Evolutionary conservation across 2,888 invertebrate genomes (phyloP).

Genomic region (Dasysyrphus tricinctus): DNA sequence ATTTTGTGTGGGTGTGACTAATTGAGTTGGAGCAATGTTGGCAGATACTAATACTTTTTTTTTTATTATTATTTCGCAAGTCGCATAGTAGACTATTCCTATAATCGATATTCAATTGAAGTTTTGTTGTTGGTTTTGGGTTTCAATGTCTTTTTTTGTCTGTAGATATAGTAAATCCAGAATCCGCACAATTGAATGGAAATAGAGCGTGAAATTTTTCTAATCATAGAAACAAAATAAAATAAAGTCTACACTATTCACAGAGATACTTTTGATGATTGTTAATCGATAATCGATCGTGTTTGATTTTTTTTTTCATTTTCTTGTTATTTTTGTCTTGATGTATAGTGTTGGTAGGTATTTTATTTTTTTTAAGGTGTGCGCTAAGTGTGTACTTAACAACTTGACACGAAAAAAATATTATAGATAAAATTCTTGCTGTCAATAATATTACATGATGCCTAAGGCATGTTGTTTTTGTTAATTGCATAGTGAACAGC

Average conservation of each 20-base stretch:
- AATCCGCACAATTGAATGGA: conserved; percentile 59
- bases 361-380: conserved; percentile 53
- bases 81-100: not conserved
- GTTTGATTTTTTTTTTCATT: conserved; percentile 22
- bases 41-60: conserved; percentile 53
- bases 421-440: conserved; percentile 56
- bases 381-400: conserved; percentile 64
- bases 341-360: not conserved
- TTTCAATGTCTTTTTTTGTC: conserved; percentile 24
- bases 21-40: conserved; percentile 65
- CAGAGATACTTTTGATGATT: conserved; percentile 47
- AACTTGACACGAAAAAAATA: conserved; percentile 39
- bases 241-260: conserved; percentile 15
- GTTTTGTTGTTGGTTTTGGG: conserved; percentile 33
- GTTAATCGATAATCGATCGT: conserved; percentile 44
- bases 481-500: conserved; percentile 4
- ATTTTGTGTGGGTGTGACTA: conserved; percentile 68
- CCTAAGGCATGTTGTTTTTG: conserved; percentile 27
- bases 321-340: not conserved
- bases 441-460: conserved; percentile 27
- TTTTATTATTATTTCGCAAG: not conserved
- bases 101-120: conserved; percentile 33
- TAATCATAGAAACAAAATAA: conserved; percentile 38
- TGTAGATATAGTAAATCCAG: conserved; percentile 17
- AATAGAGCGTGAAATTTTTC: conserved; percentile 72